phyloP scores from a whole-genome alignment of 2,797 vertebrate genomes.

The Diplodus puntazzo region DNA sequence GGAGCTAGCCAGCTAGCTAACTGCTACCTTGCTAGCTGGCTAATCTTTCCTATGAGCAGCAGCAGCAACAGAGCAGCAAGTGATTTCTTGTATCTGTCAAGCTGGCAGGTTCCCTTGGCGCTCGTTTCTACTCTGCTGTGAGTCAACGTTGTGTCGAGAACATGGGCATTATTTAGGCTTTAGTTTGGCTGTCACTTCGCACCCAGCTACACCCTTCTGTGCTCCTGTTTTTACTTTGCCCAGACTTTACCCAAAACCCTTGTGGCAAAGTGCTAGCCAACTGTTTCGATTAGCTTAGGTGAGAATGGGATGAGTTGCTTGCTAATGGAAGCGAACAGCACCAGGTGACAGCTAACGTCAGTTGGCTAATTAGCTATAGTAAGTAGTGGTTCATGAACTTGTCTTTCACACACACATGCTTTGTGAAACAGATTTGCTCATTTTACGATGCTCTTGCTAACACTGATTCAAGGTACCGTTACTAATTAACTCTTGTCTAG shows the following conservation, averaged over 20 bases:
- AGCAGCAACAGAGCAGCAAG: constrained; percentile 57
- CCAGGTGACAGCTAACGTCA: constrained; percentile 41
- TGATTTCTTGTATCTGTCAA: constrained; percentile 60
- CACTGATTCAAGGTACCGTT: neutral
- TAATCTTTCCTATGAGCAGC: constrained; percentile 49
- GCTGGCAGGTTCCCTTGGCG: constrained; percentile 42
- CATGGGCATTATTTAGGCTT: neutral
- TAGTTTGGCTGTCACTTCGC: constrained; percentile 10
- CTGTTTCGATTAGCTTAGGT: constrained; percentile 53
- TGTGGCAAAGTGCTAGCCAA: constrained; percentile 56
- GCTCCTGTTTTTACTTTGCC: constrained; percentile 44
- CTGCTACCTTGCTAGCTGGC: constrained; percentile 58
- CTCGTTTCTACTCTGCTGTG: constrained; percentile 26
- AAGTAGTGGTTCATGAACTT: neutral
- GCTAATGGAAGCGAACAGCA: constrained; percentile 16
- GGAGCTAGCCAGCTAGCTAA: constrained; percentile 72
- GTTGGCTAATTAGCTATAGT: neutral
- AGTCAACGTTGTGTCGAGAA: constrained; percentile 22
- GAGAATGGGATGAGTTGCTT: constrained; percentile 29
- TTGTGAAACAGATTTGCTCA: neutral
- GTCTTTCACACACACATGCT: neutral
- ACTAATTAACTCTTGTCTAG: neutral
- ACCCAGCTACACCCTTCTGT: constrained; percentile 17
- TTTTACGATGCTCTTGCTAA: neutral
- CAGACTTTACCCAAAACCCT: constrained; percentile 47